These are phyloP conservation scores for Lampropteryx suffumata DNA, from an alignment of 2,888 invertebrate genomes.

Conservation along the genomic window DNA sequence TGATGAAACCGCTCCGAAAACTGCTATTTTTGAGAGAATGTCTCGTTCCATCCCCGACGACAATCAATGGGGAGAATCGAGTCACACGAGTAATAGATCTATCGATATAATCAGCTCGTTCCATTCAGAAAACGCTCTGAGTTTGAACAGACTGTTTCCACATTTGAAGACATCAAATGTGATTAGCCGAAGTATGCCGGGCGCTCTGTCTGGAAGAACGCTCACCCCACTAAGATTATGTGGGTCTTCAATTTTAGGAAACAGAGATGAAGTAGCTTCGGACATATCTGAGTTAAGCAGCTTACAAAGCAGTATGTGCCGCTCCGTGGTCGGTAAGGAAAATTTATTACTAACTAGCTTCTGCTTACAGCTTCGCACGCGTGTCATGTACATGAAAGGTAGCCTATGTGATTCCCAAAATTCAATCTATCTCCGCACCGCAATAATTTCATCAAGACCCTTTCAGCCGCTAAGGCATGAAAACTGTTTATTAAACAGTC, in stretches of 20 bases:
- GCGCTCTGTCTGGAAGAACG: slow-evolving; percentile 59
- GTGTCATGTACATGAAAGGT: too few species aligned
- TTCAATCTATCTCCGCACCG: too few species aligned
- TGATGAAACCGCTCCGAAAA: slow-evolving; percentile 52
- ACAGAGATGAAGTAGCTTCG: slow-evolving; percentile 73
- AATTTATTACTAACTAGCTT: not conserved
- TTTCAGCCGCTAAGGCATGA: too few species aligned
- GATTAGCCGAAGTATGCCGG: slow-evolving; percentile 72
- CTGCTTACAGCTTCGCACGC: too few species aligned
- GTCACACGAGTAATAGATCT: slow-evolving; percentile 78
- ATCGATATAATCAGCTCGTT: slow-evolving; percentile 84
- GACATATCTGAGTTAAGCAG: slow-evolving; percentile 82
- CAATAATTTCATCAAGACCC: too few species aligned
- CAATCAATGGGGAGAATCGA: slow-evolving; percentile 85
- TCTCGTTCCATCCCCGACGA: slow-evolving; percentile 87
- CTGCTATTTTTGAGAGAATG: slow-evolving; percentile 79
- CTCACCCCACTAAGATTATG: slow-evolving; percentile 54
- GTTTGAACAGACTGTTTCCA: slow-evolving; percentile 85
- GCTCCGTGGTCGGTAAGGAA: slow-evolving; percentile 76
- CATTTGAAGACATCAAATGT: slow-evolving; percentile 81
- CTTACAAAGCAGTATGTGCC: slow-evolving; percentile 81
- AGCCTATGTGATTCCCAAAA: too few species aligned
- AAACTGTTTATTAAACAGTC: too few species aligned
- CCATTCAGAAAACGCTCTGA: slow-evolving; percentile 80
- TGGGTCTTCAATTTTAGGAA: slow-evolving; percentile 52